Evolutionary conservation across 2,888 invertebrate genomes (phyloP).

Genomic region (Drosophila maculinotata): DNA sequence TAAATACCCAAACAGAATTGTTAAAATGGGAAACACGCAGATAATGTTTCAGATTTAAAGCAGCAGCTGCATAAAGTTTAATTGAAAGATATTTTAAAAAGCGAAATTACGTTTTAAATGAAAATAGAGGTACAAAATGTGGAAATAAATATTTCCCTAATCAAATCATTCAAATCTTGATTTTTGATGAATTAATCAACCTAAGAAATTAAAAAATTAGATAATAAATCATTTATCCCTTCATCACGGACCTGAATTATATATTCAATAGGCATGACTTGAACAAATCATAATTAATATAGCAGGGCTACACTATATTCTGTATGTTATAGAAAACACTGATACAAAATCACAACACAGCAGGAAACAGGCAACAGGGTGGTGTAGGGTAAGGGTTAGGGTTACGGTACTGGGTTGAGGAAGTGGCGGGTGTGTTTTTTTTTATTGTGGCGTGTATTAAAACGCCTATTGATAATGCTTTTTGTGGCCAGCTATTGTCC

Average conservation of each 20-base stretch:
- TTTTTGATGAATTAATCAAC: too few relatives aligned
- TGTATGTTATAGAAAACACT: slow-evolving; percentile 9
- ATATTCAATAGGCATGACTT: too few relatives aligned
- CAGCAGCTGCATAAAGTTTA: not conserved
- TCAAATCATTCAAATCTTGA: too few relatives aligned
- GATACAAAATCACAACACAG: slow-evolving; percentile 9
- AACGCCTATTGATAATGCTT: slow-evolving; percentile 16
- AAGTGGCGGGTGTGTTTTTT: not conserved
- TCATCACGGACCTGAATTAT: too few relatives aligned
- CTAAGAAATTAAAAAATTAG: too few relatives aligned
- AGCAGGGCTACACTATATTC: too few relatives aligned
- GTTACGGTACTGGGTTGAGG: too few relatives aligned
- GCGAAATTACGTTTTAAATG: not conserved
- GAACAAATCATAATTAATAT: too few relatives aligned
- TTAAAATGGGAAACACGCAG: not conserved
- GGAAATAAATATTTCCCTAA: too few relatives aligned
- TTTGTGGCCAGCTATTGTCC: slow-evolving; percentile 39
- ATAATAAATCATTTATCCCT: too few relatives aligned
- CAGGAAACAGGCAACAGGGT: not conserved
- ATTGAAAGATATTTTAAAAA: not conserved
- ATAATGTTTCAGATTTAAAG: not conserved
- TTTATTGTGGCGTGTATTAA: slow-evolving; percentile 1
- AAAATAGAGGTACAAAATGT: too few relatives aligned
- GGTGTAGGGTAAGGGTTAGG: not conserved
- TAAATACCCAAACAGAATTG: not conserved